Percentiles rank a stretch among this genome's conserved stretches.
Evolutionary conservation across 2,888 invertebrate genomes (phyloP).

Genomic region (Eucera pruinosa): DNA sequence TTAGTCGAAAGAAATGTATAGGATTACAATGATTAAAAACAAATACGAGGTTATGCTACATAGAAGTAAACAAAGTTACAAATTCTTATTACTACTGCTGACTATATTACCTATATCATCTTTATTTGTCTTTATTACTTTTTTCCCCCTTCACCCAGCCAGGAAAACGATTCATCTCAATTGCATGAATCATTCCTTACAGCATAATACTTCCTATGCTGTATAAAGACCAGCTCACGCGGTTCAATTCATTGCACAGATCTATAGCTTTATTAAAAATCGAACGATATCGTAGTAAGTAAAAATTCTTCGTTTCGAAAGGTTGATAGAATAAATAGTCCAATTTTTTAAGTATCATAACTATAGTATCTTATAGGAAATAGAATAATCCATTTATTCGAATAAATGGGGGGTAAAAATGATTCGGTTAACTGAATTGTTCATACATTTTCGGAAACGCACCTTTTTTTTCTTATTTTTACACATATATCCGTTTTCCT

Average conservation of each 20-base stretch:
- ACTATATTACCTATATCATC: neutral
- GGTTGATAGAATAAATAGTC: too few relatives aligned
- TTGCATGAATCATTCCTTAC: neutral
- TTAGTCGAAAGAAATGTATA: too few relatives aligned
- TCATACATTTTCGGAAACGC: too few relatives aligned
- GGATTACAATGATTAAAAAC: too few relatives aligned
- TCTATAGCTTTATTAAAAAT: neutral
- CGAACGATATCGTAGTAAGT: neutral
- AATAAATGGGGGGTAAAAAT: too few relatives aligned
- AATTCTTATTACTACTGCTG: neutral
- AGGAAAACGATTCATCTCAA: constrained; percentile 13
- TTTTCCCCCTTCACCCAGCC: neutral
- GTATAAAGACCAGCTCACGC: neutral
- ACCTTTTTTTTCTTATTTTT: neutral
- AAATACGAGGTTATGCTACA: neutral
- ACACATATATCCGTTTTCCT: too few relatives aligned
- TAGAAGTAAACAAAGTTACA: neutral
- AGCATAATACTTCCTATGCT: neutral
- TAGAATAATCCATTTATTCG: too few relatives aligned
- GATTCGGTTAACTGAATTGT: too few relatives aligned
- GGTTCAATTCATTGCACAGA: neutral
- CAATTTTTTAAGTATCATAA: too few relatives aligned
- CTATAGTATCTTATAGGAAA: too few relatives aligned
- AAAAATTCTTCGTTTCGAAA: too few relatives aligned
- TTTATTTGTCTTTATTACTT: constrained; percentile 6